Evolutionary conservation across 2,888 invertebrate genomes (phyloP).

Genomic region (Neoaliturus tenellus): DNA sequence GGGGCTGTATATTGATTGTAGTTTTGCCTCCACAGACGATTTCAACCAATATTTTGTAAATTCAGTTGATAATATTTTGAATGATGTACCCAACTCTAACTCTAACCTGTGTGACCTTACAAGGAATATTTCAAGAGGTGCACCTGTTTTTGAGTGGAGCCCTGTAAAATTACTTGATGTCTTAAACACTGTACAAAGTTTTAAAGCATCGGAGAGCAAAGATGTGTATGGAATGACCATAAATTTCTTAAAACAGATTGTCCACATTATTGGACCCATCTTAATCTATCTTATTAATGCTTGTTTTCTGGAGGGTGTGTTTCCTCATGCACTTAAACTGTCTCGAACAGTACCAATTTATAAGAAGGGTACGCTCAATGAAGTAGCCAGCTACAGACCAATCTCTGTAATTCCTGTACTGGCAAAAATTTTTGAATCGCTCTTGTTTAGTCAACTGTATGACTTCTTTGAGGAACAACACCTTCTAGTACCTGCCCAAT

Average conservation of each 20-base stretch:
- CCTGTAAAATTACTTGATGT: not conserved
- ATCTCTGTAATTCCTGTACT: conserved; percentile 4
- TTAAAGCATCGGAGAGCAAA: conserved; percentile 8
- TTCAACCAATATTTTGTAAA: not conserved
- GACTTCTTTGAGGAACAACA: not conserved
- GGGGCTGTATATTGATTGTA: not conserved
- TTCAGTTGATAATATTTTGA: not conserved
- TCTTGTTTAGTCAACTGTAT: not conserved
- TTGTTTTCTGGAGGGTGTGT: conserved; percentile 27
- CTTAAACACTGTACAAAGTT: conserved; percentile 29
- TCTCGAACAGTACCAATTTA: conserved; percentile 21
- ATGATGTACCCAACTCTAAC: not conserved
- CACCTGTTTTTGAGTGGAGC: not conserved
- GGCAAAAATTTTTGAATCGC: not conserved
- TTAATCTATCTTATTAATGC: not conserved
- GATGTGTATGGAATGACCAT: conserved; percentile 38
- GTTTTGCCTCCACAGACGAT: not conserved
- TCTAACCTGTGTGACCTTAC: not conserved
- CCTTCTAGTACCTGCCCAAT: conserved; percentile 4
- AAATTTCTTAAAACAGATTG: not conserved
- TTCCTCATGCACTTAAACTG: conserved; percentile 20
- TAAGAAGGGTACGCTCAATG: conserved; percentile 3
- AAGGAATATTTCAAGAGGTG: not conserved
- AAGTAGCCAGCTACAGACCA: not conserved
- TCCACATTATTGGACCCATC: not conserved